Evolutionary conservation across 2,888 invertebrate genomes (phyloP).

Genomic region (Molorchus minor): DNA sequence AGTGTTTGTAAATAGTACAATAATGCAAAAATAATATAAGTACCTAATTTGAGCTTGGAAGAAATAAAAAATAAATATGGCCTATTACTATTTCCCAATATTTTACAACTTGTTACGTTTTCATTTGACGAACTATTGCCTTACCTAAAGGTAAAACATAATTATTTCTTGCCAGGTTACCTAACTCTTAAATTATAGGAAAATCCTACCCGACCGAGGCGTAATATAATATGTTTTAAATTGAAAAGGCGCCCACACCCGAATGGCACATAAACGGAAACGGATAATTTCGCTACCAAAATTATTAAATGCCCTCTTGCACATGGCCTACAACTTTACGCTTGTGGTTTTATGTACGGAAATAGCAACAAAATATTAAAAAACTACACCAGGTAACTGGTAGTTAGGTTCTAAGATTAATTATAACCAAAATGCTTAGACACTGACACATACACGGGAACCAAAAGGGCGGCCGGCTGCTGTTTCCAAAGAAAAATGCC

Average conservation of each 20-base stretch:
- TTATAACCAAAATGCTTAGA: constrained; percentile 22
- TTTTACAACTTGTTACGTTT: too few species aligned
- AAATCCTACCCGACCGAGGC: background rate
- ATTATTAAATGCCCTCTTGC: constrained; percentile 23
- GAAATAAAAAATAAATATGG: too few species aligned
- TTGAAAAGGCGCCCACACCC: background rate
- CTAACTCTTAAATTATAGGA: background rate
- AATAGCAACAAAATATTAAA: constrained; percentile 28
- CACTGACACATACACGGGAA: constrained; percentile 11
- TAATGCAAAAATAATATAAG: too few species aligned
- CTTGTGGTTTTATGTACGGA: constrained; percentile 25
- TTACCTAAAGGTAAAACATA: too few species aligned
- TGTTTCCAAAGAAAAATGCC: constrained; percentile 20
- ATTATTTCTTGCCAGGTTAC: background rate
- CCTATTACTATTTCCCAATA: too few species aligned
- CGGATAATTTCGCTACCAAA: constrained; percentile 24
- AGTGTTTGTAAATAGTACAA: too few species aligned
- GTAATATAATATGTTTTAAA: background rate
- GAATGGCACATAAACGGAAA: constrained; percentile 18
- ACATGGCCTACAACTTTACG: constrained; percentile 21
- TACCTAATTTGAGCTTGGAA: too few species aligned
- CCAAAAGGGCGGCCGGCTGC: constrained; percentile 14
- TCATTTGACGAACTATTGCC: too few species aligned
- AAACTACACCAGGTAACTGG: constrained; percentile 19
- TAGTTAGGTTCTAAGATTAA: constrained; percentile 28